Evolutionary conservation across 2,888 invertebrate species (phyloP).

Genomic region (Escarpia spicata): DNA sequence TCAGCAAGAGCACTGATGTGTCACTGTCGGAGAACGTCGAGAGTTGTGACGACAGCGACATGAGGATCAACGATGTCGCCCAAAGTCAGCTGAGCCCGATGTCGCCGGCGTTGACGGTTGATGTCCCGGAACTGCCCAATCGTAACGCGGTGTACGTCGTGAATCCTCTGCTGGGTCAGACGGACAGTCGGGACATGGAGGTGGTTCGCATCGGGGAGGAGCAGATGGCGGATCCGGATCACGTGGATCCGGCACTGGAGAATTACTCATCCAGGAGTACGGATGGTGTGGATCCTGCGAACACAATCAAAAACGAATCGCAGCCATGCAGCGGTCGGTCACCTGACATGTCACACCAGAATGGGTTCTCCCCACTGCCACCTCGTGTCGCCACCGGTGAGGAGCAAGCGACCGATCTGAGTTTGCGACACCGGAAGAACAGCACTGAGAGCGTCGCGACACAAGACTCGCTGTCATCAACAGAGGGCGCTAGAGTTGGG

Average conservation of each 20-base stretch:
- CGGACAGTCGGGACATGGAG: not conserved
- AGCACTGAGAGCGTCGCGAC: not conserved
- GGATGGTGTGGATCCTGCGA: not conserved
- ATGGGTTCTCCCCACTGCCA: not conserved
- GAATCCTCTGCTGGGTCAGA: slow-evolving; percentile 33
- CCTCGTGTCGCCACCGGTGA: not conserved
- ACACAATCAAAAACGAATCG: not conserved
- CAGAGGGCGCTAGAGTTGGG: slow-evolving; percentile 22
- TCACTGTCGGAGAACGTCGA: not conserved
- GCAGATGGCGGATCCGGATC: not conserved
- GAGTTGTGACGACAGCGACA: not conserved
- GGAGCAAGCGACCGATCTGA: slow-evolving; percentile 34
- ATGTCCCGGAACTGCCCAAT: slow-evolving; percentile 59
- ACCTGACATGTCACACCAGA: not conserved
- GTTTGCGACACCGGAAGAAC: slow-evolving; percentile 27
- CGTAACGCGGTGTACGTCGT: slow-evolving; percentile 62
- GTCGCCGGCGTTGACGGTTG: slow-evolving; percentile 21
- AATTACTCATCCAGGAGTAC: not conserved
- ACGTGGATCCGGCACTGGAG: not conserved
- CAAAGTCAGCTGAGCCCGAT: slow-evolving; percentile 21
- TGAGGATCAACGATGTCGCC: not conserved
- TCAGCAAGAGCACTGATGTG: slow-evolving; percentile 70
- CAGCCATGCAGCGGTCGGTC: not conserved
- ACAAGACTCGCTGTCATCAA: slow-evolving; percentile 24
- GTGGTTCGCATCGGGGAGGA: not conserved